Conservation (phyloP, 2,797 vertebrate genomes). For the Cygnus olor region DNA sequence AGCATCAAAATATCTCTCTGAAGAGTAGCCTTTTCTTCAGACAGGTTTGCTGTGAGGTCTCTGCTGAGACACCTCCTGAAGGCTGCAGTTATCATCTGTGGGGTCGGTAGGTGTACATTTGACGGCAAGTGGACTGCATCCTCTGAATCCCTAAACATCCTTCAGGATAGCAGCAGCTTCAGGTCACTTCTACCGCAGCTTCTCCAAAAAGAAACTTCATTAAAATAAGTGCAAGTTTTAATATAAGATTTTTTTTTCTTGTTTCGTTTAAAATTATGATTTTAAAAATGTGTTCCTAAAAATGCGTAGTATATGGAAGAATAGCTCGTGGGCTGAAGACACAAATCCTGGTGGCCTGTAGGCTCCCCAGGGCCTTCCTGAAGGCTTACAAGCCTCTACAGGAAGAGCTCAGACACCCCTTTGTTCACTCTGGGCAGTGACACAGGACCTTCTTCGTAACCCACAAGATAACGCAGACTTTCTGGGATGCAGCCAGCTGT, state of each 20-base stretch:
- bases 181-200: neutral
- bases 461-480: fast-evolving
- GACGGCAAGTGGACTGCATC: neutral
- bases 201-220: neutral
- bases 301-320: neutral
- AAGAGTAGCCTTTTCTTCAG: neutral
- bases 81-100: neutral
- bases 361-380: neutral
- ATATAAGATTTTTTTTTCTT: neutral
- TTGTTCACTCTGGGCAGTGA: neutral
- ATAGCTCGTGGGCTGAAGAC: neutral
- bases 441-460: neutral
- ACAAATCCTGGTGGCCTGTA: neutral
- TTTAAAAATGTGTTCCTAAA: neutral
- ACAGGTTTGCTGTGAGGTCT: neutral
- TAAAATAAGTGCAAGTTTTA: neutral
- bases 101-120: neutral
- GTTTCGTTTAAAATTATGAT: neutral
- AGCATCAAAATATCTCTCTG: neutral
- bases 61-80: neutral
- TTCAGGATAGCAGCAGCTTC: neutral
- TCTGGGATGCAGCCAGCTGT: neutral
- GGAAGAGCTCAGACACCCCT: neutral
- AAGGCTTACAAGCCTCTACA: neutral
- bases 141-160: neutral